Evolutionary conservation across 2,888 invertebrate species (phyloP).

Genomic region (Heliothis peltigera): DNA sequence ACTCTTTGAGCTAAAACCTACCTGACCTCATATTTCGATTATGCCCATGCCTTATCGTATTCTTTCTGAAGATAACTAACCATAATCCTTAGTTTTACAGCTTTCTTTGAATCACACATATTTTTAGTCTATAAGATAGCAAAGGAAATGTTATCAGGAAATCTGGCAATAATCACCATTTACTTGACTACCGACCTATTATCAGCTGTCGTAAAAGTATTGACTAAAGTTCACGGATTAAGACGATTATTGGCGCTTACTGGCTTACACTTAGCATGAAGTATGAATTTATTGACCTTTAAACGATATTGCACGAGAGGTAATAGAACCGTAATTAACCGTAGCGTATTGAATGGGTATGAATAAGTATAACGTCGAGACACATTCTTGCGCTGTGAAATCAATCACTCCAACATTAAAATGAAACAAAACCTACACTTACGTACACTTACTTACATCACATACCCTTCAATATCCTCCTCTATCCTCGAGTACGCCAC

Average conservation of each 20-base stretch:
- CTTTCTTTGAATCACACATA: conserved; percentile 8
- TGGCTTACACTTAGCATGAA: neutral
- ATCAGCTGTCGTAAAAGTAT: neutral
- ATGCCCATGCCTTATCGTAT: neutral
- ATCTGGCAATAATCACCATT: conserved; percentile 13
- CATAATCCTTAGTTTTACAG: conserved; percentile 14
- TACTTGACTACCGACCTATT: conserved; percentile 3
- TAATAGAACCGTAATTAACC: neutral
- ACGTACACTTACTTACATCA: too few species aligned
- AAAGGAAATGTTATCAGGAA: conserved; percentile 28
- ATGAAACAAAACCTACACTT: too few species aligned
- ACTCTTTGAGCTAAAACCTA: neutral
- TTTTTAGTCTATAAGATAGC: conserved; percentile 19
- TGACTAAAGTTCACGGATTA: conserved; percentile 5
- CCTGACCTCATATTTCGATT: neutral
- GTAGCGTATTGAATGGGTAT: neutral
- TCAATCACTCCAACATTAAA: too few species aligned
- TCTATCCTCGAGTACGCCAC: too few species aligned
- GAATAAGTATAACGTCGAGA: neutral
- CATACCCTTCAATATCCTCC: too few species aligned
- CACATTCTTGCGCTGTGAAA: too few species aligned
- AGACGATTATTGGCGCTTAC: neutral
- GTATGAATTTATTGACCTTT: neutral
- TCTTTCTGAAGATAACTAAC: conserved; percentile 4
- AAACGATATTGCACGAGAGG: neutral